Evolutionary conservation across 2,888 invertebrate species (phyloP), one percentile per base, ranked within the genome.

Genomic region (Mythimna loreyi): DNA sequence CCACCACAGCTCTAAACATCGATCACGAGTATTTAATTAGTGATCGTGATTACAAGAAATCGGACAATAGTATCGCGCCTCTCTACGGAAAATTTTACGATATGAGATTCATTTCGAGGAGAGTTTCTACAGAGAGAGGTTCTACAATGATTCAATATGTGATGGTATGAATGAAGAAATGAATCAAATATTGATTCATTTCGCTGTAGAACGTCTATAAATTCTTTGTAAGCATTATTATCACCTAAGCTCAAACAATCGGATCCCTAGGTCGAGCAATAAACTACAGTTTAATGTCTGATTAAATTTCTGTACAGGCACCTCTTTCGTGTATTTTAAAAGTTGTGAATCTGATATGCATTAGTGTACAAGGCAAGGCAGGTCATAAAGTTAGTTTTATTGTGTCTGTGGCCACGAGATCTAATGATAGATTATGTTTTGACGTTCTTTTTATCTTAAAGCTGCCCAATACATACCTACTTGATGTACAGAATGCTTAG

Each of bases 371-470:
- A 86, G 84, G 85, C 80, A 75, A 81, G 67, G 71, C 64, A 60
- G 67, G 61, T 72, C 77, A 85, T 87, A 87, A 89, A 88, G 62
- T 69, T 40, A 49, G 40, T 75, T 83, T 81, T 82, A 80, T 63
- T 62, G 62, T 63, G 56, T 36, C 47, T 53, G 43, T 49, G 52
- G 19, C 49, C 49, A 67, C 9, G 33, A 55, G 28, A 68, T 67
- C 21, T 40, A 52, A 47, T 33, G 55, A 64, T 62, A 55, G 9
- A 19, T n/a, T 23, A 40, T 40, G 11, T 52, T 66, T 65, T 40
- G 40, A 40, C 16, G 40, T 40, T 40, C 16, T 40, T 40, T 36
- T 33, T n/a, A 16, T n/a, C 16, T 40, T 28, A 16, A 36, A 16
- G 21, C 16, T 16, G 16, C 25, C 25, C 25, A 21, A 50, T 50